Conservation (phyloP, 2,888 invertebrate species). For the Ophion obscuratus region DNA sequence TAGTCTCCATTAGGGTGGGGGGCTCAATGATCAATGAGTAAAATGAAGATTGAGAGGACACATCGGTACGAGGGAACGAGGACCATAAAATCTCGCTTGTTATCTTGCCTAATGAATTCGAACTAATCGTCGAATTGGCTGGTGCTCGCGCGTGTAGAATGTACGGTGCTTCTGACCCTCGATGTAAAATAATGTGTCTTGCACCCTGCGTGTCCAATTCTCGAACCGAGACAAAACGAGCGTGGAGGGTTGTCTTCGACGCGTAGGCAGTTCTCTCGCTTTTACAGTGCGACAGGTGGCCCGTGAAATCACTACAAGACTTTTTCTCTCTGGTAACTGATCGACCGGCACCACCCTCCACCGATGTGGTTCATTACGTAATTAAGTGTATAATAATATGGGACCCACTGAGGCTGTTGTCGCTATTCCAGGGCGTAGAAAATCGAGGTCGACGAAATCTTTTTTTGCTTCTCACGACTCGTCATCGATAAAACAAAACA, state of each 20-base stretch:
- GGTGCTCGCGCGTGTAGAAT: slow-evolving; percentile 38
- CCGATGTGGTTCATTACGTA: slow-evolving; percentile 78
- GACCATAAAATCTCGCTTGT: slow-evolving; percentile 49
- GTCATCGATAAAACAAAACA: not conserved
- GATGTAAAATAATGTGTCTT: slow-evolving; percentile 77
- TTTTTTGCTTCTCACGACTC: slow-evolving; percentile 51
- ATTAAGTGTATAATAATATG: slow-evolving; percentile 79
- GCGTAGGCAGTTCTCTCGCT: slow-evolving; percentile 20
- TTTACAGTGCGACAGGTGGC: slow-evolving; percentile 82
- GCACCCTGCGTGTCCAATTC: slow-evolving; percentile 81
- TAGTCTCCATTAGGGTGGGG: not conserved
- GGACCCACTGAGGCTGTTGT: slow-evolving; percentile 66
- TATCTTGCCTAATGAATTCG: slow-evolving; percentile 67
- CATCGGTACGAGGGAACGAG: slow-evolving; percentile 33
- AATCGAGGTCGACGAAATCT: slow-evolving; percentile 55
- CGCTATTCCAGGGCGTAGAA: slow-evolving; percentile 59
- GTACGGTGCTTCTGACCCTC: slow-evolving; percentile 58
- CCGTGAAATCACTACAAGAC: slow-evolving; percentile 83
- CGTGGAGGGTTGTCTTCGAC: slow-evolving; percentile 64
- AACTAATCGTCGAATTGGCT: slow-evolving; percentile 65
- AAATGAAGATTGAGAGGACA: slow-evolving; percentile 39
- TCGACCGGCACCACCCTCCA: slow-evolving; percentile 71
- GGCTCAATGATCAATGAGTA: slow-evolving; percentile 10
- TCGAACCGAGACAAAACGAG: slow-evolving; percentile 75
- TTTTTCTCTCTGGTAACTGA: slow-evolving; percentile 70